Percentiles rank a stretch among this genome's conserved stretches.
Conservation (phyloP, 35 echinoderm and acorn worm genomes). For the Nesometra sesokonis region DNA sequence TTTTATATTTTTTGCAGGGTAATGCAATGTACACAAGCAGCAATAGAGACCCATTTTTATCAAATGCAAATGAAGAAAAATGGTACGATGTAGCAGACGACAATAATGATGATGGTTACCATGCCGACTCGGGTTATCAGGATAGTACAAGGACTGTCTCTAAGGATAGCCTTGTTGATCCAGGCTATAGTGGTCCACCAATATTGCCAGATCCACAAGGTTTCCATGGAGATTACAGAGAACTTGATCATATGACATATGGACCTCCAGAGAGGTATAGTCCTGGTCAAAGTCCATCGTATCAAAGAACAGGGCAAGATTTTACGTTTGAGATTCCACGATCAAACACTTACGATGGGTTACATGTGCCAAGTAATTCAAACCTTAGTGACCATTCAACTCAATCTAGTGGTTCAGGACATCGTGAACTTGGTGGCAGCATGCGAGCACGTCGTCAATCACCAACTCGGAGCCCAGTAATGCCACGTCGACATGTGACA, state of each 20-base stretch:
- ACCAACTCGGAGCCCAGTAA: conserved; percentile 17
- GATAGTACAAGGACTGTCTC: conserved; percentile 51
- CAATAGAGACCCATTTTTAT: conserved; percentile 50
- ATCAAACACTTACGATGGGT: neutral
- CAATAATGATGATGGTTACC: conserved; percentile 28
- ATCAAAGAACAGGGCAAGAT: neutral
- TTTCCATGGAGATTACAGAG: neutral
- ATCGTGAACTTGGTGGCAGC: conserved; percentile 14
- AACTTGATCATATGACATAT: neutral
- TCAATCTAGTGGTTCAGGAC: conserved; percentile 57
- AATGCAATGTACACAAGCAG: conserved; percentile 44
- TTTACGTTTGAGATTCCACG: neutral
- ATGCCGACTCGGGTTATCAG: conserved; percentile 34
- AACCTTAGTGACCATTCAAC: conserved; percentile 70
- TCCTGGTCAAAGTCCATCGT: neutral
- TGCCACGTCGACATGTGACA: conserved; percentile 8
- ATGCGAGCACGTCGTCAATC: conserved; percentile 11
- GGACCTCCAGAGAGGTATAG: neutral
- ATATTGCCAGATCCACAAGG: neutral
- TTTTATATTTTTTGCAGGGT: conserved; percentile 21
- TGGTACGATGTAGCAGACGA: conserved; percentile 93
- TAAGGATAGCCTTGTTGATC: conserved; percentile 30
- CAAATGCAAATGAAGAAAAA: conserved; percentile 72
- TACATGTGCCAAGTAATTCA: conserved; percentile 40
- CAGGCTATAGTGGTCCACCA: neutral